Base-by-base conservation (phyloP, 2,113 vertebrate genomes). In the Rhipidura dahli region DNA sequence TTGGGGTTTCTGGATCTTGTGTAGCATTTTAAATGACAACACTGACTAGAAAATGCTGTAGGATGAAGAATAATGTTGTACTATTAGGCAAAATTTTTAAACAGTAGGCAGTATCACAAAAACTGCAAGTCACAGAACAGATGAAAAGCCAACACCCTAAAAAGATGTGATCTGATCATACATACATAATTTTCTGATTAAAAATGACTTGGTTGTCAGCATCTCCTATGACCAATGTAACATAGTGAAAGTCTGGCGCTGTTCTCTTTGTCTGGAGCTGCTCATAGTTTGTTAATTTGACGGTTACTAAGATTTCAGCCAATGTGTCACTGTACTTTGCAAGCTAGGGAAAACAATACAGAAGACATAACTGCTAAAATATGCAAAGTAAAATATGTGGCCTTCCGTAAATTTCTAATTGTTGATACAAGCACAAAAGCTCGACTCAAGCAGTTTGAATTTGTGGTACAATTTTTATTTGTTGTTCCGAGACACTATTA, bases 121-220 rank as follows among this genome's bases (percentile, higher is more conserved):
- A 87, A 16, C 31, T 27, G 33, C 15, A 33, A 83, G 31, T 72
- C 50, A 81, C 21, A 81, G 13, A 77, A 76, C 56, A 71, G 22
- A 88, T 77, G 79, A 73, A 86, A 93, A 90, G 15, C n/a, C 57
- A 85, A 71, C 15, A 75, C 15, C 33, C 44, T 45, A 63, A 51
- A 79, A 83, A 28, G 3, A 86, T 28, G 12, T 0, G 3, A 94
- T 2, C 28, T 47, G 64, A 81, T 65, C 28, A 96, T 77, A 98
- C 98, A 96, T 96, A 98, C 98, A 81, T 97, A 93, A 99, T 98
- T 98, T 98, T 99, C 80, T 99, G 99, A 76, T 98, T 98, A 97
- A 99, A 99, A 95, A 99, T 94, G 17, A 99, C 98, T 65, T 97
- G 96, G 95, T 99, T 99, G 97, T 99, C 99, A 92, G 98, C 94